Evolutionary conservation across 2,888 invertebrate species (phyloP).

Genomic region (Dione juno): DNA sequence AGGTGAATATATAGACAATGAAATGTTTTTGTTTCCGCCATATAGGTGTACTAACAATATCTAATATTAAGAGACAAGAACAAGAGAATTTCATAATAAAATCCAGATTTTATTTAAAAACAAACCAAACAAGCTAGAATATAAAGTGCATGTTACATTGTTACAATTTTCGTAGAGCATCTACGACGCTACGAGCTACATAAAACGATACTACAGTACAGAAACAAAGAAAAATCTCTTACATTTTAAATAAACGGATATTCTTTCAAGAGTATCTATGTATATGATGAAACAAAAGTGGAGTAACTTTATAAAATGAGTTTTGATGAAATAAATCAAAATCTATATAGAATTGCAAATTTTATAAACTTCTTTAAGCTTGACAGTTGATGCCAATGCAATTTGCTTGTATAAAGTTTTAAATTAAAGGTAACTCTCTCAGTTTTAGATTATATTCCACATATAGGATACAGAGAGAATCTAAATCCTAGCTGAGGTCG

Average conservation of each 20-base stretch:
- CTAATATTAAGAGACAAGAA: conserved; percentile 12
- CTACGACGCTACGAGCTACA: conserved; percentile 34
- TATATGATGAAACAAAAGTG: neutral
- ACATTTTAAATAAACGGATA: conserved; percentile 15
- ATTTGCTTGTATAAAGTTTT: too few species aligned
- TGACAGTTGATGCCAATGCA: too few species aligned
- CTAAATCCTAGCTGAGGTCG: too few species aligned
- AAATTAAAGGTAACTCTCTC: too few species aligned
- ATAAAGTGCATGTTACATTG: conserved; percentile 22
- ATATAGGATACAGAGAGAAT: too few species aligned
- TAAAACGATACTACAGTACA: conserved; percentile 23
- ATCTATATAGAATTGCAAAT: neutral
- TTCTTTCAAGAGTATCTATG: conserved; percentile 13
- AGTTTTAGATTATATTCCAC: too few species aligned
- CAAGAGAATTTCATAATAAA: conserved; percentile 16
- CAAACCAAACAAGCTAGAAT: neutral
- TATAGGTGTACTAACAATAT: neutral
- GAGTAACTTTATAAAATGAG: conserved; percentile 2
- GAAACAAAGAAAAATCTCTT: conserved; percentile 22
- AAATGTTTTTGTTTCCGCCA: neutral
- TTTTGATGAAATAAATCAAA: neutral
- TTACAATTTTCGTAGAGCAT: conserved; percentile 32
- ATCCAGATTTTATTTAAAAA: conserved; percentile 10
- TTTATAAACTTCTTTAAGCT: too few species aligned
- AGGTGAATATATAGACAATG: neutral